phyloP scores from a whole-genome alignment of 2,797 vertebrate genomes.

The Margarornis squamiger region DNA sequence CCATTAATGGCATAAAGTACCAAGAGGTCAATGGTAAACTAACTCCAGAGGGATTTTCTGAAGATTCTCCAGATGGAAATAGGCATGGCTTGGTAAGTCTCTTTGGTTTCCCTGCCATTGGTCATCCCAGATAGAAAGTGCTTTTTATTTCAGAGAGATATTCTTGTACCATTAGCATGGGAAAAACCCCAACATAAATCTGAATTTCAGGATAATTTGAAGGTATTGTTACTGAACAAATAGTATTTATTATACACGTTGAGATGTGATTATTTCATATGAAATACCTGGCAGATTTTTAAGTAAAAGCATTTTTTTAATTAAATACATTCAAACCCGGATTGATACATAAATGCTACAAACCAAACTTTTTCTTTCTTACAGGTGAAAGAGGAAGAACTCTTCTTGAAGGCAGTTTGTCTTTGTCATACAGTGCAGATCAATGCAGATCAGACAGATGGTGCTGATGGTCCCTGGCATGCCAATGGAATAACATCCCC shows the following conservation, averaged over 20 bases:
- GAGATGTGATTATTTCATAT: neutral
- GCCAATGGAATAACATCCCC: constrained; percentile 80
- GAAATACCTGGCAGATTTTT: neutral
- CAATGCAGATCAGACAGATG: constrained; percentile 86
- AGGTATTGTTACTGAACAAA: neutral
- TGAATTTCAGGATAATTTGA: neutral
- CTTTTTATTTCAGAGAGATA: neutral
- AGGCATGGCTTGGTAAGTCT: constrained; percentile 73
- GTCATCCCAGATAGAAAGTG: neutral
- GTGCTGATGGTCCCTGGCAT: constrained; percentile 83
- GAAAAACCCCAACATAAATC: neutral
- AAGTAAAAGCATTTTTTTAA: neutral
- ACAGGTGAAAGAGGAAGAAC: constrained; percentile 85
- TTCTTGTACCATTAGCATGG: neutral
- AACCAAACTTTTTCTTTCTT: neutral
- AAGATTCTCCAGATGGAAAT: constrained; percentile 84
- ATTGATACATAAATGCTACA: neutral
- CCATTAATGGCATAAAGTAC: constrained; percentile 93
- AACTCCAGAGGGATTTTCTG: constrained; percentile 89
- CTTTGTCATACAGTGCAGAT: constrained; percentile 98
- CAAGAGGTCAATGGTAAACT: constrained; percentile 93
- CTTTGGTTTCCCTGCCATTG: neutral
- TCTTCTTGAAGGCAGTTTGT: constrained; percentile 94
- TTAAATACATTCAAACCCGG: neutral
- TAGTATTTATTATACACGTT: neutral